Base-by-base conservation (phyloP, 2,113 vertebrate species). In the Ailuropoda melanoleuca region DNA sequence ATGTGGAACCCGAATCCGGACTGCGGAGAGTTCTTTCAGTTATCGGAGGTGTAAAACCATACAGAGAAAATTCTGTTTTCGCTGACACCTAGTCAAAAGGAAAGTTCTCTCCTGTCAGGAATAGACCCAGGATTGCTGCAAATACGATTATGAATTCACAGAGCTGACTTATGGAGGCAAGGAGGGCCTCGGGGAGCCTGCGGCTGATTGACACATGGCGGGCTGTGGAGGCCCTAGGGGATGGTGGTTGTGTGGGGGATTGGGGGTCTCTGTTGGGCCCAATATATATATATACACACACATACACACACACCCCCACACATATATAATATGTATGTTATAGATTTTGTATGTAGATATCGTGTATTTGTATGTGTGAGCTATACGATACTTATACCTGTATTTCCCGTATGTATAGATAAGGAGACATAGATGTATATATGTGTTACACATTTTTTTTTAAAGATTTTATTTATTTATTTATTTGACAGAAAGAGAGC, bases 191-290 rank as follows among this genome's bases (percentile, higher is more conserved):
- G 3, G 15, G 34, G 68, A 19, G 1, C 56, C 75, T 12, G 34
- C 6, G 46, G 74, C n/a, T 43, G 46, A 37, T 8, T 7, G n/a
- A 60, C 21, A 87, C 23, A 2, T 3, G 4, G 9, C 19, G 2
- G 10, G 56, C 26, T 10, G 1, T 12, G 74, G 37, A 26, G 3
- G 0, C 37, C 13, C 43, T 13, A 9, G 64, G 29, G 48, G 17
- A 29, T 50, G 46, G 53, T 4, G 46, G 29, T 10, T 72, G 75
- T 58, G 50, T 3, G 46, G 39, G 5, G 3, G 11, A 13, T 1
- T 26, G 14, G 24, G 34, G n/a, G n/a, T 39, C 48, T 85, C 39
- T 60, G 29, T 53, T 75, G 43, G 70, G 39, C 15, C 6, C 13
- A 34, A 55, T 43, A 68, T 19, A 46, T 26, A 58, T 1, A 18